A percentile compares a stretch with the other conserved stretches of the same genome.
Conservation (phyloP, 1,140 invertebrate species). For the Tribolium madens region DNA sequence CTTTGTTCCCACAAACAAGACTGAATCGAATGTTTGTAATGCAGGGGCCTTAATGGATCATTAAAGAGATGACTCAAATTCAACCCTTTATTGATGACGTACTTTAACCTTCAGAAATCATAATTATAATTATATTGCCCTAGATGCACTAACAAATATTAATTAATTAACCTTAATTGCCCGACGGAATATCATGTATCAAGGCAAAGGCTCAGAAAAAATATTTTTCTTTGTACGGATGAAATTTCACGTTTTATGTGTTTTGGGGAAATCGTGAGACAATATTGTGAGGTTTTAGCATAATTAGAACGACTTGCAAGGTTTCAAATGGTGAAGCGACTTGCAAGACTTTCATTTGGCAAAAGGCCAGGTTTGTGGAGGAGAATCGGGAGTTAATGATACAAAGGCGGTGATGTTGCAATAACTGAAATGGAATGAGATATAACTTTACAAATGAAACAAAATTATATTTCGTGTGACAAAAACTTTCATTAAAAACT, state of each 20-base stretch:
- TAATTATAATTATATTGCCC: conserved; percentile 19
- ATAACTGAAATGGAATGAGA: not conserved
- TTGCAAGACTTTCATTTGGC: not conserved
- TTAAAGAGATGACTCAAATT: not conserved
- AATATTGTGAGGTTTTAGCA: not conserved
- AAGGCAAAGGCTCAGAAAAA: not conserved
- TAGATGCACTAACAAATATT: conserved; percentile 1
- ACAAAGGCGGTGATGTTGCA: not conserved
- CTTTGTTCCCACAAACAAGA: conserved; percentile 2
- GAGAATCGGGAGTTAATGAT: not conserved
- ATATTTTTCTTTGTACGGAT: not conserved
- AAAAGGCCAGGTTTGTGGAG: not conserved
- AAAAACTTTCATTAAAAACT: not conserved
- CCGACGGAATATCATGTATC: not conserved
- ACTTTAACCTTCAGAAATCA: not conserved
- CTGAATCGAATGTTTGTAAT: not conserved
- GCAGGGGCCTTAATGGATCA: conserved; percentile 1
- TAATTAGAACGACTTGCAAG: not conserved
- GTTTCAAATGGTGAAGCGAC: not conserved
- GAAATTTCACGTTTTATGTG: not conserved
- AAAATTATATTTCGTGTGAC: not conserved
- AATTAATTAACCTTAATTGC: conserved; percentile 31
- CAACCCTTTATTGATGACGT: not conserved
- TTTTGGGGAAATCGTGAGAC: not conserved
- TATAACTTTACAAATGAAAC: too few relatives aligned